Conservation (phyloP, 2,888 invertebrate species). For the Cephus runcator region DNA sequence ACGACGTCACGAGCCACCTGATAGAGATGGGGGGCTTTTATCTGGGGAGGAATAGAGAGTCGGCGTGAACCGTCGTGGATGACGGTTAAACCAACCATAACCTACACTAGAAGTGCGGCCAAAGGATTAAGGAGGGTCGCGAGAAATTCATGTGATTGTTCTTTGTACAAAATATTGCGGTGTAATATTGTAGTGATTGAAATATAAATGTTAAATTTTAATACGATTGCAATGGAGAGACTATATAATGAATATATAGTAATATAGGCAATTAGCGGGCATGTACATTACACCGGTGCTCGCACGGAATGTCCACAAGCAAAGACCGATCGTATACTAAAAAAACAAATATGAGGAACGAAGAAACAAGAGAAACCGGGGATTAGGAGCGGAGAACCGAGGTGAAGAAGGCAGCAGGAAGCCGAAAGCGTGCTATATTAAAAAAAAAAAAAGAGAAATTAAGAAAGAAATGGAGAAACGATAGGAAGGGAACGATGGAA, state of each 20-base stretch:
- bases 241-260: conserved; percentile 54
- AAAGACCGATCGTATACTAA: conserved; percentile 6
- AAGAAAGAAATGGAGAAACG: not conserved
- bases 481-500: not conserved
- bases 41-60: not conserved
- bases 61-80: conserved; percentile 2
- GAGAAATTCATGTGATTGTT: conserved; percentile 71
- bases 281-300: conserved; percentile 64
- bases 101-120: conserved; percentile 9
- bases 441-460: not conserved
- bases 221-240: conserved; percentile 64
- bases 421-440: not conserved
- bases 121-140: conserved; percentile 38
- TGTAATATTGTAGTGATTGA: conserved; percentile 66
- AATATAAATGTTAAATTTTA: conserved; percentile 66
- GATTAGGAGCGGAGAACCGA: conserved; percentile 6
- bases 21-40: not conserved
- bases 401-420: not conserved
- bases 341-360: conserved; percentile 2
- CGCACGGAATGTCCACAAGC: conserved; percentile 44
- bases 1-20: not conserved
- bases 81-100: conserved; percentile 14
- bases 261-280: conserved; percentile 64
- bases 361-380: conserved; percentile 5
- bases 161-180: conserved; percentile 72